Percentiles rank a stretch among this genome's conserved stretches.
Conservation (phyloP, 2,797 vertebrate species). For the Danio choprae region DNA sequence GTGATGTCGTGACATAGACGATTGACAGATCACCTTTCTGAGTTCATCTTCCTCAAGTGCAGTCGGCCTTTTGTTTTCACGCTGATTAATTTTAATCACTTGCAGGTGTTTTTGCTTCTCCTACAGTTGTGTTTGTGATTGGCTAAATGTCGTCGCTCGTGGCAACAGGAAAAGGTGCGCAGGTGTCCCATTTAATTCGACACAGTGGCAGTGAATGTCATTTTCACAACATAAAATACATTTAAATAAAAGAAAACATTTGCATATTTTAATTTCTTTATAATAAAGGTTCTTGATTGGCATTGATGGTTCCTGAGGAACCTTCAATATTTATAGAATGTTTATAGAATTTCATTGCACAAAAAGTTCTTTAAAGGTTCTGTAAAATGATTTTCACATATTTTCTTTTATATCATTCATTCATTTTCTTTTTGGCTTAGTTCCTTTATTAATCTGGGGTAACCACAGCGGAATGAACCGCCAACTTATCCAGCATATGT, state of each 20-base stretch:
- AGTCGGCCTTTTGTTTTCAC: background rate
- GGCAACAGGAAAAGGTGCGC: background rate
- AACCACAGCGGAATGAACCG: no score
- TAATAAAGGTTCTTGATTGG: no score
- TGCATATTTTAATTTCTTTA: no score
- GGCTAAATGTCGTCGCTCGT: conserved; percentile 17
- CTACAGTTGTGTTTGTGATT: background rate
- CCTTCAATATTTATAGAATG: no score
- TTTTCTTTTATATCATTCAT: no score
- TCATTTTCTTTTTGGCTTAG: no score
- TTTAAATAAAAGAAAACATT: background rate
- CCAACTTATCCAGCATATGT: no score
- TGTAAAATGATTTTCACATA: no score
- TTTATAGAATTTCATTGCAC: no score
- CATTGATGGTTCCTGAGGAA: no score
- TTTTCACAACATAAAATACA: background rate
- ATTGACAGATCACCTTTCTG: background rate
- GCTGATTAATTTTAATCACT: conserved; percentile 20
- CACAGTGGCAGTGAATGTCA: background rate
- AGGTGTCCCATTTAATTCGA: conserved; percentile 9
- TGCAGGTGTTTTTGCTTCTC: conserved; percentile 18
- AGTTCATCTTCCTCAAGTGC: background rate
- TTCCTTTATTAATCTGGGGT: no score
- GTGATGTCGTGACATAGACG: background rate
- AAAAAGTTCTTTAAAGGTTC: no score